A percentile compares a stretch with the other conserved stretches of the same genome.
These are phyloP conservation scores for Pampus argenteus DNA, from an alignment of 2,797 vertebrate species.

Conservation along the genomic window DNA sequence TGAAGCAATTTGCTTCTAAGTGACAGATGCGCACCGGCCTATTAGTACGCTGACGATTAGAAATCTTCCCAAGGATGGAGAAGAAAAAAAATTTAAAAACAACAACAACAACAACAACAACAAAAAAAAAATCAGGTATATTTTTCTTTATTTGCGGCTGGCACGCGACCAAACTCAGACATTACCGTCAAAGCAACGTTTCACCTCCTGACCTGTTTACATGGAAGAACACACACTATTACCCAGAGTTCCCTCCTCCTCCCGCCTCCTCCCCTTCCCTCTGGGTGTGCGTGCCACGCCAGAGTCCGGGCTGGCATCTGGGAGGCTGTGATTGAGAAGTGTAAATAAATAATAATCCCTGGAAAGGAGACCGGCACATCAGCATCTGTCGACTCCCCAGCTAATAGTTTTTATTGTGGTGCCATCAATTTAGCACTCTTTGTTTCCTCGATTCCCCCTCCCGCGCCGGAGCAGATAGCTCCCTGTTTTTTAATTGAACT, in stretches of 20 bases:
- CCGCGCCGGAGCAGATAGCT: conserved; percentile 82
- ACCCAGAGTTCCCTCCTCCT: conserved; percentile 61
- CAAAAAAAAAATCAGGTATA: conserved; percentile 71
- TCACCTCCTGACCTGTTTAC: conserved; percentile 69
- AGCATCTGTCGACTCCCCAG: conserved; percentile 90
- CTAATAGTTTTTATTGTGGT: conserved; percentile 90
- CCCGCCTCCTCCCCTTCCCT: conserved; percentile 48
- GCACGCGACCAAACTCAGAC: conserved; percentile 58
- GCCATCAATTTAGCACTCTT: conserved; percentile 89
- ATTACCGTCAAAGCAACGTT: conserved; percentile 49
- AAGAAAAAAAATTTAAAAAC: conserved; percentile 4
- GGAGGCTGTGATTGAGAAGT: conserved; percentile 89
- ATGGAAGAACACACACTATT: conserved; percentile 62
- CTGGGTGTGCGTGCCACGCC: conserved; percentile 77
- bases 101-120: conserved; percentile 34
- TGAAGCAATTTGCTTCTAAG: conserved; percentile 83
- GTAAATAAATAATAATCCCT: conserved; percentile 92
- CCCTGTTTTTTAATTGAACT: conserved; percentile 84
- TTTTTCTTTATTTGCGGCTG: conserved; percentile 55
- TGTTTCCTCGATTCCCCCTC: conserved; percentile 85
- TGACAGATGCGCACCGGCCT: conserved; percentile 83
- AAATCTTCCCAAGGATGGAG: conserved; percentile 72
- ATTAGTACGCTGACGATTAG: conserved; percentile 81
- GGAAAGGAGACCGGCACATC: conserved; percentile 89
- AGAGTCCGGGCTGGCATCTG: conserved; percentile 87